A percentile compares a stretch with the other conserved stretches of the same genome.
Evolutionary conservation across 2,113 vertebrate species (phyloP).

Genomic region (Chaetorhynchus papuensis): DNA sequence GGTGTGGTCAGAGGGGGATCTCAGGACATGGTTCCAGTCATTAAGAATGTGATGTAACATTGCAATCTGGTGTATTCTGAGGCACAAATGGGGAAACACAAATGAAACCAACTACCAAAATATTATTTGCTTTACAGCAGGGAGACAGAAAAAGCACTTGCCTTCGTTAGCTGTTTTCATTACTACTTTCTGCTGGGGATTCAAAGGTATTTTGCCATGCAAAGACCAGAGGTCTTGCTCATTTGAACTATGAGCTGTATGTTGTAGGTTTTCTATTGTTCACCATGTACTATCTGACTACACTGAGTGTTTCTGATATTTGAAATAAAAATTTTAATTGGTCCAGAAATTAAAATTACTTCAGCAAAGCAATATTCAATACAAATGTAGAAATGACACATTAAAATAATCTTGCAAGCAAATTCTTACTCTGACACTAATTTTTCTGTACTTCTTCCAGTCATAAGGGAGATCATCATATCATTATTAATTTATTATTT

Average conservation of each 20-base stretch:
- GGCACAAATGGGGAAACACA: slow-evolving; percentile 33
- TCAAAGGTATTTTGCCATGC: neutral
- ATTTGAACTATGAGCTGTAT: neutral
- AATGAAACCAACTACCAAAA: neutral
- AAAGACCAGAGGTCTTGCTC: neutral
- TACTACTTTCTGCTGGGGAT: neutral
- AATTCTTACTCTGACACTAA: neutral
- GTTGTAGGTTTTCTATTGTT: neutral
- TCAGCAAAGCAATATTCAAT: neutral
- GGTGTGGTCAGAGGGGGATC: slow-evolving; percentile 32
- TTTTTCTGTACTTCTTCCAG: slow-evolving; percentile 38
- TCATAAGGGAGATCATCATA: slow-evolving; percentile 37
- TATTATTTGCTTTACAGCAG: neutral
- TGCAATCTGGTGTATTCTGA: slow-evolving; percentile 41
- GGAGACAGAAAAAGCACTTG: neutral
- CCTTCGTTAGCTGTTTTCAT: neutral
- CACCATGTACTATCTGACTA: neutral
- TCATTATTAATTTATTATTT: slow-evolving; percentile 67
- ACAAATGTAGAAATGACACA: neutral
- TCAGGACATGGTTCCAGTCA: slow-evolving; percentile 50
- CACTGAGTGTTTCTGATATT: neutral
- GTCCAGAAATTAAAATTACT: neutral
- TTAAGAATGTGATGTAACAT: slow-evolving; percentile 52
- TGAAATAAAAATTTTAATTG: neutral
- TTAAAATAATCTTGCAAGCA: neutral